These are phyloP conservation scores for Stomatorhinus ivindoensis DNA, from an alignment of 2,113 vertebrate genomes.

Conservation along the genomic window DNA sequence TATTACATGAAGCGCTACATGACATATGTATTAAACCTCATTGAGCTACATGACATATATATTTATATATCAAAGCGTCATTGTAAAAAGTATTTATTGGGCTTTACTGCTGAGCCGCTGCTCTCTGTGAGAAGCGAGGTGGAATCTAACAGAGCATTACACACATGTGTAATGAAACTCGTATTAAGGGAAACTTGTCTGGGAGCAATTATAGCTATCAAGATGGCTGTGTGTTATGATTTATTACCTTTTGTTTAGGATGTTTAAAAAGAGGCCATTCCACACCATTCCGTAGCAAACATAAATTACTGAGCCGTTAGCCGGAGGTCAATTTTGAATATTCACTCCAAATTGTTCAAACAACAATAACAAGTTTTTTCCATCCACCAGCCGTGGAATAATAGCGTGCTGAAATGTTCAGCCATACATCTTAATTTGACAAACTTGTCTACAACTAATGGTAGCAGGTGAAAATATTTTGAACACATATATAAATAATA, in stretches of 20 bases:
- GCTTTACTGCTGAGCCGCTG: not conserved
- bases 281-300: slow-evolving; percentile 52
- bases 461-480: slow-evolving; percentile 50
- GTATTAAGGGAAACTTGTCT: slow-evolving; percentile 37
- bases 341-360: slow-evolving; percentile 55
- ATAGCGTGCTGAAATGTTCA: slow-evolving; percentile 53
- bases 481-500: slow-evolving; percentile 27
- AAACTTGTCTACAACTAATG: slow-evolving; percentile 53
- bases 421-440: slow-evolving; percentile 67
- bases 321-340: slow-evolving; percentile 47
- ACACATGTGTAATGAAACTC: slow-evolving; percentile 11
- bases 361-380: slow-evolving; percentile 60
- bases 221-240: slow-evolving; percentile 50
- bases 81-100: not conserved
- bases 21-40: not conserved
- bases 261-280: slow-evolving; percentile 65
- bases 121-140: not conserved
- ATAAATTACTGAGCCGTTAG: slow-evolving; percentile 58
- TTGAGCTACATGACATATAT: not conserved
- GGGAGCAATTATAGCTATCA: slow-evolving; percentile 62
- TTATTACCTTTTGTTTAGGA: slow-evolving; percentile 66
- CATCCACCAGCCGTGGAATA: slow-evolving; percentile 66
- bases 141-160: not conserved
- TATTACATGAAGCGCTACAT: not conserved
- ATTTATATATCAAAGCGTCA: not conserved